Percentiles rank a stretch among this genome's conserved stretches.
Conservation (phyloP, 2,888 invertebrate genomes). For the Lasioglossum figueresi region DNA sequence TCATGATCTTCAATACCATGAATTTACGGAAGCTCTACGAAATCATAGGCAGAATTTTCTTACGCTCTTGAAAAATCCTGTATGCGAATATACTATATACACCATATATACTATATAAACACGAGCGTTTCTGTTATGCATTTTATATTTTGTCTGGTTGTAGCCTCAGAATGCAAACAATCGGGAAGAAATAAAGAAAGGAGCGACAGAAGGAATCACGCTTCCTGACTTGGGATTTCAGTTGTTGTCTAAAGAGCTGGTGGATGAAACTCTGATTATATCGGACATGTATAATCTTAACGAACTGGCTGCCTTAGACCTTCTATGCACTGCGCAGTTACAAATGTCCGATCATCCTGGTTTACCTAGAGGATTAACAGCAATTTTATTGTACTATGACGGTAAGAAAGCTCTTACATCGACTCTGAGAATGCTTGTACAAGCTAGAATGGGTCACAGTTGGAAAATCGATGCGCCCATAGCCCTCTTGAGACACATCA, state of each 20-base stretch:
- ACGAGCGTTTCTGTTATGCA: background rate
- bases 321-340: constrained; percentile 95
- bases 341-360: constrained; percentile 95
- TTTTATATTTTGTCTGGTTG: constrained; percentile 59
- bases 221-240: constrained; percentile 90
- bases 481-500: constrained; percentile 89
- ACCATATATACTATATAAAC: background rate
- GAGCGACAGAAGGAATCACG: constrained; percentile 91
- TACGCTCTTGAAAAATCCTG: constrained; percentile 93
- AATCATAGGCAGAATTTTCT: constrained; percentile 95
- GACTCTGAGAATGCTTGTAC: constrained; percentile 90
- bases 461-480: constrained; percentile 86
- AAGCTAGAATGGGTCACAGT: constrained; percentile 90
- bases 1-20: constrained; percentile 85
- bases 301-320: constrained; percentile 94
- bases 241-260: constrained; percentile 92
- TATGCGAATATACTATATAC: constrained; percentile 84
- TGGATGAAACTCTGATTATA: constrained; percentile 96
- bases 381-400: constrained; percentile 97
- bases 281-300: constrained; percentile 98
- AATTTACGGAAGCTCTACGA: constrained; percentile 91
- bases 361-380: constrained; percentile 94
- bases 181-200: constrained; percentile 92
- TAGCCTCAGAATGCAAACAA: constrained; percentile 92
- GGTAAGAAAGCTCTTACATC: constrained; percentile 93